phyloP scores from a whole-genome alignment of 2,888 invertebrate genomes.

The Dioctria rufipes region DNA sequence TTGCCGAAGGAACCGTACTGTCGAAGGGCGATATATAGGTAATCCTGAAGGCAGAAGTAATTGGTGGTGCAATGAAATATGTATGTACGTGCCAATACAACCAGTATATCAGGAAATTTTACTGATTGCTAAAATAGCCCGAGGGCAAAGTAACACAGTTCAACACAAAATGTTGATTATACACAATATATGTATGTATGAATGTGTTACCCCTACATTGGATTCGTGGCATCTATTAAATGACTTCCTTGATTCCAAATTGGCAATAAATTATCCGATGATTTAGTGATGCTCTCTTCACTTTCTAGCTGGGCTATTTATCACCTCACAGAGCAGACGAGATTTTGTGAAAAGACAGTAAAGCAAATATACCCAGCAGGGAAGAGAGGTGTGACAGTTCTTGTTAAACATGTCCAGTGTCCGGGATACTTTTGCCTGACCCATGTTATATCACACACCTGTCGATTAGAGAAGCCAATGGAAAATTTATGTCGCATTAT shows the following conservation, averaged over 20 bases:
- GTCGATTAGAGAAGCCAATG: neutral
- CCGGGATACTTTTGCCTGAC: neutral
- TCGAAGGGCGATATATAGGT: neutral
- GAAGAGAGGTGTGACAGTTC: constrained; percentile 12
- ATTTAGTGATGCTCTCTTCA: constrained; percentile 55
- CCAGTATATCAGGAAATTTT: constrained; percentile 4
- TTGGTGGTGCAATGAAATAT: constrained; percentile 34
- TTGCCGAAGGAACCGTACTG: constrained; percentile 2
- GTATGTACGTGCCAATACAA: constrained; percentile 18
- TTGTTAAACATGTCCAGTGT: neutral
- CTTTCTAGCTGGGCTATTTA: constrained; percentile 51
- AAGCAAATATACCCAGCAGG: neutral
- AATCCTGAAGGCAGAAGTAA: constrained; percentile 1
- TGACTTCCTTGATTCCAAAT: constrained; percentile 53
- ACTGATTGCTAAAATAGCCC: constrained; percentile 30
- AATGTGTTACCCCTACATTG: neutral
- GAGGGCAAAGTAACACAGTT: constrained; percentile 22
- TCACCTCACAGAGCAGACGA: constrained; percentile 20
- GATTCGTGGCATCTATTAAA: constrained; percentile 24
- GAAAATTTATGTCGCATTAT: neutral
- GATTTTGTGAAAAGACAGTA: constrained; percentile 16
- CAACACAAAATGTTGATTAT: constrained; percentile 13
- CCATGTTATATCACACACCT: constrained; percentile 8
- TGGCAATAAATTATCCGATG: constrained; percentile 58
- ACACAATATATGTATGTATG: no score